Evolutionary conservation across 2,113 vertebrate species (phyloP).

Genomic region (Tychaedon coryphoeus): DNA sequence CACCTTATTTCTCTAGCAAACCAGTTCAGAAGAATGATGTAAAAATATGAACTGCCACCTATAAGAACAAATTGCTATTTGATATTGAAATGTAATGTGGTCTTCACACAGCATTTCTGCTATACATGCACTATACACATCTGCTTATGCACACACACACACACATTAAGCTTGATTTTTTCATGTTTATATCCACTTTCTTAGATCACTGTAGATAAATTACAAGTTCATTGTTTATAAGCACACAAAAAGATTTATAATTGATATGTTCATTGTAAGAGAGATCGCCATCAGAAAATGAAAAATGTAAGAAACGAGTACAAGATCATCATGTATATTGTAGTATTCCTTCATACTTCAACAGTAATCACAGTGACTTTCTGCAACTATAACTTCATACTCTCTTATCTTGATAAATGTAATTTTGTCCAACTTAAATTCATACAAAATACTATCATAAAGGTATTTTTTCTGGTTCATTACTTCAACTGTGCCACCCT

Average conservation of each 20-base stretch:
- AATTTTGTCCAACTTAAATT: background rate
- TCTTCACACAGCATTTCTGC: background rate
- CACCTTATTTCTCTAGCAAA: background rate
- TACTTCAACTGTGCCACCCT: background rate
- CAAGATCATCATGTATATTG: background rate
- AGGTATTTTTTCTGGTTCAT: background rate
- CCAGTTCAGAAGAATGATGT: background rate
- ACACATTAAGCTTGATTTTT: background rate
- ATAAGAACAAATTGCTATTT: background rate
- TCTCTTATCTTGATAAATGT: background rate
- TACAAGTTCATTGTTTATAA: background rate
- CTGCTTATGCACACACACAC: rapidly evolving
- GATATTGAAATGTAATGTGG: background rate
- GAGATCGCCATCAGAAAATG: background rate
- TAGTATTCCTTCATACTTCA: background rate
- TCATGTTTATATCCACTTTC: background rate
- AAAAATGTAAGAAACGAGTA: background rate
- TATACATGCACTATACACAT: background rate
- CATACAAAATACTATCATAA: background rate
- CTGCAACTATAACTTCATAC: background rate
- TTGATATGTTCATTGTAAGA: background rate
- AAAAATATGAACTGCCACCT: background rate
- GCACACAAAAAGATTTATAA: background rate
- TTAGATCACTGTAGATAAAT: background rate
- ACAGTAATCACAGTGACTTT: background rate